These are phyloP conservation scores for Odontophorus gujanensis DNA, from an alignment of 2,113 vertebrate genomes.

Conservation along the genomic window DNA sequence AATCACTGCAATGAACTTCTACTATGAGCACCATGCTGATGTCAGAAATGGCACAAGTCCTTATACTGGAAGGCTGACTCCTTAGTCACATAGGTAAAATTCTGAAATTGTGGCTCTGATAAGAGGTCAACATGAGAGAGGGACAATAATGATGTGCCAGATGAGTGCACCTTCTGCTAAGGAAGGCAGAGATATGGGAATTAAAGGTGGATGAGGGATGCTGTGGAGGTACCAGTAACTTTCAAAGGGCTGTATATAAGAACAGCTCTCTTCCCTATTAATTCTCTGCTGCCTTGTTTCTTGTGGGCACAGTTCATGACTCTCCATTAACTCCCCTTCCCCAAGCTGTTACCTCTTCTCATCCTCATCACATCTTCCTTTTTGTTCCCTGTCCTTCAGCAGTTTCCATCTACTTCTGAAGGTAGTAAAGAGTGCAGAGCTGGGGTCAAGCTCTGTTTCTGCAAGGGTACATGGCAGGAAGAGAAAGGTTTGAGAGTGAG, in stretches of 20 bases:
- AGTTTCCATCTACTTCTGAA: neutral
- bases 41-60: neutral
- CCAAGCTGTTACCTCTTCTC: fast-evolving
- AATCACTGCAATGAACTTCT: neutral
- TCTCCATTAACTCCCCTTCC: neutral
- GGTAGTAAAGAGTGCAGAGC: neutral
- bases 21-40: neutral
- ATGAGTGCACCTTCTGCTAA: neutral
- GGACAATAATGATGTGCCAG: neutral
- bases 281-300: neutral
- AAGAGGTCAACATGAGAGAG: neutral
- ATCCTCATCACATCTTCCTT: neutral
- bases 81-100: neutral
- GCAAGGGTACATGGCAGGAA: neutral
- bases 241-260: neutral
- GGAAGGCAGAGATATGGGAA: neutral
- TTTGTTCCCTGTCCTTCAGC: neutral
- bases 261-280: neutral
- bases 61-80: neutral
- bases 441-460: neutral
- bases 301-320: neutral
- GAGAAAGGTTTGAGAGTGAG: neutral
- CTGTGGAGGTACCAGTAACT: neutral
- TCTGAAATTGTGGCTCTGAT: neutral
- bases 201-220: neutral